Base-by-base conservation (phyloP, 2,113 vertebrate genomes). In the Cisticola juncidis region DNA sequence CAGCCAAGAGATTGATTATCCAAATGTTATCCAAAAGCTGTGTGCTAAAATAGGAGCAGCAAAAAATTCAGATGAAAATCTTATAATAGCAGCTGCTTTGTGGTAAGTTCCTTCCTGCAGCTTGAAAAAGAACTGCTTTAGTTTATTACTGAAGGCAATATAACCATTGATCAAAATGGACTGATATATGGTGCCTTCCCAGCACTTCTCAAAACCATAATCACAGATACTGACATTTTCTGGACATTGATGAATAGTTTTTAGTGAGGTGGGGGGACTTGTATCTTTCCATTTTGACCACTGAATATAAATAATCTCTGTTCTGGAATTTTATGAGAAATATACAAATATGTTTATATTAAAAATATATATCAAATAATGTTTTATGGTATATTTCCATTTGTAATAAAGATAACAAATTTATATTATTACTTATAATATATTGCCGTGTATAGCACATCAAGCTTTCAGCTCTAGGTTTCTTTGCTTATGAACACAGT, bases 1-100 rank as follows among this genome's bases (percentile, higher is more conserved):
- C 40, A 82, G 35, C n/a, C 35, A 70, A 78, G 88, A 73, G 92
- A 95, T 81, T 92, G 92, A 92, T 94, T 78, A 92, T 86, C 82
- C 50, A 94, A 82, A 76, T n/a, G 5, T 58, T 91, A 91, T 72
- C 81, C 35, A 88, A 70, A 94, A 8, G 5, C 47, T 77, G 19
- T 24, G 20, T 86, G 35, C 80, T 91, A 89, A 96, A 96, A 94
- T 29, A 25, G 53, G 61, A 92, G 60, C 56, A 81, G 56, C 23
- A 78, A 58, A 58, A 29, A 83, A 82, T 38, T 86, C 54, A 88
- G 58, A 89, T 77, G 42, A 92, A 93, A 83, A 90, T 73, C 79
- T 89, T 73, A 25, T 58, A 86, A 73, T 45, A 92, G 74, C 84
- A 92, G 50, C 47, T 80, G 23, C 33, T 86, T 94, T 1, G 0